Percentiles rank a stretch among this genome's conserved stretches.
Conservation (phyloP, 2,888 invertebrate genomes). For the Eilema griseolum region DNA sequence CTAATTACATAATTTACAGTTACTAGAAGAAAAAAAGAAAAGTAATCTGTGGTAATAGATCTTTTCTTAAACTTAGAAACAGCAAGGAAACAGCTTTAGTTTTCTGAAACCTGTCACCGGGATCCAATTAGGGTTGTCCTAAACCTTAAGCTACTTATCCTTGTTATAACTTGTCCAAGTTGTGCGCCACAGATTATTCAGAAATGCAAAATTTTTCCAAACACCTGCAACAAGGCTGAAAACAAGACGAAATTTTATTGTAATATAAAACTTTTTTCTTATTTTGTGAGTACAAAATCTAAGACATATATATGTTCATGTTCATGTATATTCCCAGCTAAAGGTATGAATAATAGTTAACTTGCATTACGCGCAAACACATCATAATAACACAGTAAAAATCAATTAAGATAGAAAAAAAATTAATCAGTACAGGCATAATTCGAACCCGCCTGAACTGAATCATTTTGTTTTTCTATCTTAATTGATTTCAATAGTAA, state of each 20-base stretch:
- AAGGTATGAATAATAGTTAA: not conserved
- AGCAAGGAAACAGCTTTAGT: not conserved
- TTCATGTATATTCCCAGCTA: too few relatives aligned
- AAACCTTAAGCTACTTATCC: conserved; percentile 26
- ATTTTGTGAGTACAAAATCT: not conserved
- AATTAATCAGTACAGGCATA: too few relatives aligned
- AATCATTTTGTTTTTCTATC: too few relatives aligned
- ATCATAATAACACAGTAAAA: too few relatives aligned
- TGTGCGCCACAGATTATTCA: conserved; percentile 28
- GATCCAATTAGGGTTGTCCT: conserved; percentile 24
- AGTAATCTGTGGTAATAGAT: not conserved
- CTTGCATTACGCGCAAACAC: not conserved
- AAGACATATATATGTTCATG: too few relatives aligned
- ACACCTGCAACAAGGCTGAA: conserved; percentile 32
- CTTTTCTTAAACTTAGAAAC: not conserved
- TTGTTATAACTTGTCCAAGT: conserved; percentile 20
- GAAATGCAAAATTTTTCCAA: conserved; percentile 34
- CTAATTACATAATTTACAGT: too few relatives aligned
- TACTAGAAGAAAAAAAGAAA: too few relatives aligned
- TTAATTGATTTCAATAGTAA: too few relatives aligned
- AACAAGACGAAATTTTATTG: not conserved
- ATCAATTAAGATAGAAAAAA: too few relatives aligned
- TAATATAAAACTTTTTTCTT: not conserved
- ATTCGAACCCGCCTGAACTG: too few relatives aligned
- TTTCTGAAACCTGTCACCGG: not conserved